phyloP scores from a whole-genome alignment of 2,888 invertebrate genomes.

The Sialis fuliginosa region DNA sequence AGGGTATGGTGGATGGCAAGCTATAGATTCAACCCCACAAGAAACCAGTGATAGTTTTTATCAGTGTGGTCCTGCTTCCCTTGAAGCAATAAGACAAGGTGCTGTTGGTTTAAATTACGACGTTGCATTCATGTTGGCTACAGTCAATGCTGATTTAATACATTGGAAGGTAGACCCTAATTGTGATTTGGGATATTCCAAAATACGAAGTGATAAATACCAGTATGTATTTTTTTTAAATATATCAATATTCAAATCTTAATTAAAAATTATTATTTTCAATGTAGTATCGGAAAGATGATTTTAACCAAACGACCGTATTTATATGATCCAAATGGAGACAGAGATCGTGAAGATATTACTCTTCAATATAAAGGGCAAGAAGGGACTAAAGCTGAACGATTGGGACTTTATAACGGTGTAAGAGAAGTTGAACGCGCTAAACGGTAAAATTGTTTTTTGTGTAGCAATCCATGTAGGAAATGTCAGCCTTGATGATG shows the following conservation, averaged over 20 bases:
- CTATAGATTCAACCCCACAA: conserved; percentile 72
- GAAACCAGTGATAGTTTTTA: conserved; percentile 52
- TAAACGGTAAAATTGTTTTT: conserved; percentile 40
- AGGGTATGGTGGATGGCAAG: conserved; percentile 84
- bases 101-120: conserved; percentile 58
- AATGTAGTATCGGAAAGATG: conserved; percentile 49
- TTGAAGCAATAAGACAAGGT: conserved; percentile 61
- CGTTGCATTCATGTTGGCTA: conserved; percentile 59
- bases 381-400: conserved; percentile 56
- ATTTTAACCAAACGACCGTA: conserved; percentile 58
- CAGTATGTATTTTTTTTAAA: conserved; percentile 34
- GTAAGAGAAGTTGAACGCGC: conserved; percentile 48
- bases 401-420: conserved; percentile 57
- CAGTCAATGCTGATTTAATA: conserved; percentile 70
- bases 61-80: conserved; percentile 64
- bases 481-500: too few relatives aligned
- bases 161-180: conserved; percentile 54
- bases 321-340: conserved; percentile 51
- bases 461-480: too few relatives aligned
- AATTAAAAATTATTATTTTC: not conserved
- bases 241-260: too few relatives aligned
- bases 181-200: conserved; percentile 42
- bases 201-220: conserved; percentile 54
- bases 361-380: conserved; percentile 49
- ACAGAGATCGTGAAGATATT: conserved; percentile 52